These are phyloP conservation scores for Zosterops japonicus DNA, from an alignment of 2,113 vertebrate genomes.

Conservation along the genomic window DNA sequence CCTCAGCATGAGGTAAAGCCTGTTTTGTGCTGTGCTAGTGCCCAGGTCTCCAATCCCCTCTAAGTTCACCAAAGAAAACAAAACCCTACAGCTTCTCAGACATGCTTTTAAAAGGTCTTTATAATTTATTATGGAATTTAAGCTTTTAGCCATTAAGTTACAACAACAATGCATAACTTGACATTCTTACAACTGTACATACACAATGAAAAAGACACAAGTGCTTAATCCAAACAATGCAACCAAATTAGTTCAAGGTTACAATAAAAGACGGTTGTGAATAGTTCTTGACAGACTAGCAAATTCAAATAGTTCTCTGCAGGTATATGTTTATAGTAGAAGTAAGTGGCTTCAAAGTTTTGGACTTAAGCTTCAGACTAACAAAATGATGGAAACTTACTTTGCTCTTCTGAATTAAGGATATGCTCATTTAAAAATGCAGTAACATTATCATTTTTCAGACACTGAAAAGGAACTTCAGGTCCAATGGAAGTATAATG, in stretches of 20 bases:
- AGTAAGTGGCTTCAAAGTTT: slow-evolving; percentile 11
- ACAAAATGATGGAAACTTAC: neutral
- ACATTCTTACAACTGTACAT: slow-evolving; percentile 46
- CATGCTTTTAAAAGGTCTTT: neutral
- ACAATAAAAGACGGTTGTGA: neutral
- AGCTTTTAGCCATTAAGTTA: slow-evolving; percentile 50
- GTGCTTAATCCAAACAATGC: slow-evolving; percentile 42
- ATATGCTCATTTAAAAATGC: neutral
- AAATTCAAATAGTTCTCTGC: neutral
- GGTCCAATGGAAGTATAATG: neutral
- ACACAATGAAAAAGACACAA: slow-evolving; percentile 41
- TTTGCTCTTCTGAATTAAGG: neutral
- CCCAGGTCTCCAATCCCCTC: neutral
- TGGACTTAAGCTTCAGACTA: slow-evolving; percentile 36
- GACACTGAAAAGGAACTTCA: neutral
- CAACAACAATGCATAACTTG: slow-evolving; percentile 49
- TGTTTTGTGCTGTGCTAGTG: neutral
- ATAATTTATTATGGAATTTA: slow-evolving; percentile 40
- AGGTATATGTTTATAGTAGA: neutral
- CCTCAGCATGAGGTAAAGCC: neutral
- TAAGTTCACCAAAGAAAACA: neutral
- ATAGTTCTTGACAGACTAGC: neutral
- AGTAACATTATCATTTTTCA: neutral
- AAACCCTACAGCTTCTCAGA: neutral
- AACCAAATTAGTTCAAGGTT: neutral